These are phyloP conservation scores for Struthio camelus DNA, from an alignment of 2,113 vertebrate species.

Conservation along the genomic window DNA sequence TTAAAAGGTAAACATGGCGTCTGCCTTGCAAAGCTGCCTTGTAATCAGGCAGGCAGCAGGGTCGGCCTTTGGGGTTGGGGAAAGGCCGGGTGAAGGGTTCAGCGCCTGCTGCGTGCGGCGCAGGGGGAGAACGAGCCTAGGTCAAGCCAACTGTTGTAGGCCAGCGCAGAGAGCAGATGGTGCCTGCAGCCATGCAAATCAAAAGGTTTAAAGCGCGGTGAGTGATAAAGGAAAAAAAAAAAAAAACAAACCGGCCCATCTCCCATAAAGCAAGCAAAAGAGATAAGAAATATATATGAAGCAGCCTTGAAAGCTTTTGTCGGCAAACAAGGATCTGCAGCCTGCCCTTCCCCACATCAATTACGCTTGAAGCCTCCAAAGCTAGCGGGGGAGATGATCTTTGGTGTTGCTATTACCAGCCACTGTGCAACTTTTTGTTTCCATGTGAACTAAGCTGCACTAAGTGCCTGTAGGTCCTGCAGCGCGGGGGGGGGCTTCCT, in stretches of 20 bases:
- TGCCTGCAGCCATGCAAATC: slow-evolving; percentile 38
- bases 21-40: neutral
- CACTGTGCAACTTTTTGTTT: neutral
- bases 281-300: fast-evolving
- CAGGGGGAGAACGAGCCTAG: slow-evolving; percentile 1
- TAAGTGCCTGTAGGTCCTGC: neutral
- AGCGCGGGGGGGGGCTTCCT: fast-evolving
- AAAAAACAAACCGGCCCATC: neutral
- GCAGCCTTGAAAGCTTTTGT: neutral
- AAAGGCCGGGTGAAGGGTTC: neutral
- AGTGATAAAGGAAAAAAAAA: neutral
- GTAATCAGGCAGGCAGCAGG: neutral
- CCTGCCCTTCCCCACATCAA: fast-evolving
- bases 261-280: neutral
- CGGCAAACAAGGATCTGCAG: neutral
- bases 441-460: neutral
- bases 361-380: neutral
- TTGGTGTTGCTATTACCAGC: neutral
- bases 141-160: slow-evolving; percentile 35
- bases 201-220: neutral
- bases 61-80: neutral
- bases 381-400: neutral
- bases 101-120: neutral
- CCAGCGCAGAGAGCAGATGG: slow-evolving; percentile 32
- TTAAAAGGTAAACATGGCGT: neutral